Percentiles rank a stretch among this genome's conserved stretches.
phyloP scores from a whole-genome alignment of 2,797 vertebrate genomes.

The Sebastes steindachneri region DNA sequence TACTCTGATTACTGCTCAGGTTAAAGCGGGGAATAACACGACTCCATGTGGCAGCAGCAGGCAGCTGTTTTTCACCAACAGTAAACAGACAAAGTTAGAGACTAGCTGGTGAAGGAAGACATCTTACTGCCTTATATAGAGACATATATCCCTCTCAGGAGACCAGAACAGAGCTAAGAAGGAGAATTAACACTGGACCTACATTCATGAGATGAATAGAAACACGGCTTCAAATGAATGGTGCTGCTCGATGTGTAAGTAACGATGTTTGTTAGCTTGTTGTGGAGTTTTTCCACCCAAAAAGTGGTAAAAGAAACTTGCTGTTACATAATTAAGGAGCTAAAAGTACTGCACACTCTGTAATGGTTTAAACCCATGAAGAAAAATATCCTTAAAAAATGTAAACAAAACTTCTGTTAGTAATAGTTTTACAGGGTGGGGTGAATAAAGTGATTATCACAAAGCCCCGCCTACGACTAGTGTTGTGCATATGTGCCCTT shows the following conservation, averaged over 20 bases:
- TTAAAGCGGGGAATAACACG: too few species aligned
- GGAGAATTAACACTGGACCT: not conserved
- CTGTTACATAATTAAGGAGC: too few species aligned
- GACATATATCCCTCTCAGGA: not conserved
- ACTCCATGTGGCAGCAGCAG: not conserved
- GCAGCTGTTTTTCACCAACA: not conserved
- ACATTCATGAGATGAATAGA: not conserved
- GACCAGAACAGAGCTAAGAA: not conserved
- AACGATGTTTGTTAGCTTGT: not conserved
- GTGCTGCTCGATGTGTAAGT: not conserved
- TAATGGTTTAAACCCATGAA: too few species aligned
- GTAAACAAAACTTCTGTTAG: not conserved
- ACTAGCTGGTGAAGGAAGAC: not conserved
- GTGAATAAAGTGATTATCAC: not conserved
- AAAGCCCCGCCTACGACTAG: not conserved
- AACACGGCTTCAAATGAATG: not conserved
- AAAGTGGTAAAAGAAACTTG: not conserved
- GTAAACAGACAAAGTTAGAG: not conserved
- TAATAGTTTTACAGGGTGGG: not conserved
- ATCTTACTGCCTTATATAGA: not conserved
- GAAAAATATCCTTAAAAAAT: not conserved
- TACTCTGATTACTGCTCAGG: not conserved
- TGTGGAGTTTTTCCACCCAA: not conserved
- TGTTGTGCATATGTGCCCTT: not conserved
- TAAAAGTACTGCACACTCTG: too few species aligned